These are phyloP conservation scores for Mamestra brassicae DNA, from an alignment of 2,888 invertebrate species.

Conservation along the genomic window DNA sequence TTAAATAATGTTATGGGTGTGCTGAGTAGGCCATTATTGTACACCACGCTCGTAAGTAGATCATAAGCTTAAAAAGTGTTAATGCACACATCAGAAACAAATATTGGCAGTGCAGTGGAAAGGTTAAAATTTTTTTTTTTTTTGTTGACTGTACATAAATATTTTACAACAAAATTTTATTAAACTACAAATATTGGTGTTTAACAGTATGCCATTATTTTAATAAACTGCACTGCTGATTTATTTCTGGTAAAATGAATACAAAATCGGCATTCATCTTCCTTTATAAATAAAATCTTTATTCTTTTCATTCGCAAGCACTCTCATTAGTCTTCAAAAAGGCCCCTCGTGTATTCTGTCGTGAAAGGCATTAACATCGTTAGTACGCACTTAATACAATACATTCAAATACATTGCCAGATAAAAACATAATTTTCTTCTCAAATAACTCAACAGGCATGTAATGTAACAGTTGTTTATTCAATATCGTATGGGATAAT, in stretches of 20 bases:
- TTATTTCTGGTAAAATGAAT: background rate
- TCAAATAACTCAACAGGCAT: constrained; percentile 60
- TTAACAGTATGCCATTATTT: no score
- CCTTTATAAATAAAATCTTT: background rate
- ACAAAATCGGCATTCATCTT: background rate
- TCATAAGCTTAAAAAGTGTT: no score
- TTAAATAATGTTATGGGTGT: no score
- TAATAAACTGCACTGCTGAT: constrained; percentile 4
- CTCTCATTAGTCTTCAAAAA: constrained; percentile 49
- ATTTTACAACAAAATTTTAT: no score
- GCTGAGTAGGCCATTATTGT: no score
- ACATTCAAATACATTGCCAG: constrained; percentile 44
- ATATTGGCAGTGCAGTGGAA: no score
- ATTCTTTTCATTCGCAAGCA: constrained; percentile 30
- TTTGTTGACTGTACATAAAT: no score
- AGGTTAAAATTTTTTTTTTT: no score
- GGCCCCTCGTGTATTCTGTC: constrained; percentile 28
- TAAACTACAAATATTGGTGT: no score
- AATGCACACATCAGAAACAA: no score
- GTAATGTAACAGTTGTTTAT: constrained; percentile 63
- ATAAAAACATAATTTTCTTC: constrained; percentile 48
- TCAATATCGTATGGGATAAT: constrained; percentile 70
- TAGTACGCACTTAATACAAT: constrained; percentile 48
- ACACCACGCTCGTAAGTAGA: no score
- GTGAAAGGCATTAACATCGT: constrained; percentile 45